Evolutionary conservation across 2,797 vertebrate species (phyloP).

Genomic region (Hoplostethus mediterraneus): DNA sequence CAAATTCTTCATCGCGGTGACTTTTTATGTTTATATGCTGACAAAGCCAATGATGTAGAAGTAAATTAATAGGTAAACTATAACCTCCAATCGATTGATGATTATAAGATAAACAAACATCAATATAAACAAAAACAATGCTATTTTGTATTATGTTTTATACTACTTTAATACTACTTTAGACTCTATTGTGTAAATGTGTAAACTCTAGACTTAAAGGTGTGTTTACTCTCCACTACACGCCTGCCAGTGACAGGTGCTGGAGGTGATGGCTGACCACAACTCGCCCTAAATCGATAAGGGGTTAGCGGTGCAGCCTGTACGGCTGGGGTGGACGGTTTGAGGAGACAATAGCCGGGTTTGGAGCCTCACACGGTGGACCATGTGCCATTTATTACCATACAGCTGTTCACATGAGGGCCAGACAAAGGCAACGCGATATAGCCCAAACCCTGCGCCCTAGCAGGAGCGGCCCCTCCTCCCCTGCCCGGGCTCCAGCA

Average conservation of each 20-base stretch:
- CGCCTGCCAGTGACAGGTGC: conserved; percentile 73
- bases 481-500: conserved; percentile 12
- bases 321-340: conserved; percentile 53
- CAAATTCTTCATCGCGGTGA: too few relatives aligned
- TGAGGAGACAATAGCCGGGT: conserved; percentile 74
- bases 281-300: conserved; percentile 31
- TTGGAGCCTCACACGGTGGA: conserved; percentile 59
- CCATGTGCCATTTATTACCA: conserved; percentile 87
- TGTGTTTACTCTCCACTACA: conserved; percentile 59
- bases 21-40: too few relatives aligned
- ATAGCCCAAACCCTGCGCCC: conserved; percentile 43
- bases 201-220: conserved; percentile 16
- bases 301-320: conserved; percentile 1
- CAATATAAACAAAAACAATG: too few relatives aligned
- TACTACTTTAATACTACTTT: too few relatives aligned
- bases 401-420: conserved; percentile 87
- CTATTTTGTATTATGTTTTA: too few relatives aligned
- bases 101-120: too few relatives aligned
- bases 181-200: conserved; percentile 4
- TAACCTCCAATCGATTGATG: too few relatives aligned
- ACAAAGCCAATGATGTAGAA: too few relatives aligned
- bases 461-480: conserved; percentile 16
- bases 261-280: conserved; percentile 47
- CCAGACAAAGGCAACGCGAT: conserved; percentile 78
- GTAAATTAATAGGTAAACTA: too few relatives aligned